Evolutionary conservation across 2,888 invertebrate genomes (phyloP).

Genomic region (Drosophila mercatorum): DNA sequence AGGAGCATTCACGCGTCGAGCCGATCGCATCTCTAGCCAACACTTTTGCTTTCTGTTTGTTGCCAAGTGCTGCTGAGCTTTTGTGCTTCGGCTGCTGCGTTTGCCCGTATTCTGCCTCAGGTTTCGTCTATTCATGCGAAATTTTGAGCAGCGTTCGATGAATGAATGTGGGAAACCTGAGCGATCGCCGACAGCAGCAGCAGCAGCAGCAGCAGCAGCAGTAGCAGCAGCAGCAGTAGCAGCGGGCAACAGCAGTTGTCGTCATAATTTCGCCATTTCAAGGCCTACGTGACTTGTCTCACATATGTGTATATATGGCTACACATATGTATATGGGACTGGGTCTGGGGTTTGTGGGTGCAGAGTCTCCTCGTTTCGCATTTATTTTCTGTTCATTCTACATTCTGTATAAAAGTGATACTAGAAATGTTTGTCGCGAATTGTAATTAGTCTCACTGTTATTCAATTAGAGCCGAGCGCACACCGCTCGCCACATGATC

Average conservation of each 20-base stretch:
- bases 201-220: neutral
- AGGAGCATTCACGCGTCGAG: neutral
- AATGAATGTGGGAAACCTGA: slow-evolving; percentile 60
- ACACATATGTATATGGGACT: slow-evolving; percentile 42
- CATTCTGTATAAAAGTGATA: slow-evolving; percentile 5
- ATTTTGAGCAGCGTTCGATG: slow-evolving; percentile 57
- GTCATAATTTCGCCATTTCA: slow-evolving; percentile 72
- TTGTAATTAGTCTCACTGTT: slow-evolving; percentile 34
- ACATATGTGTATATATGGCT: slow-evolving; percentile 36
- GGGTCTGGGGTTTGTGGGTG: slow-evolving; percentile 50
- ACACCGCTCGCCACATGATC: slow-evolving; percentile 55
- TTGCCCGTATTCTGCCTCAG: slow-evolving; percentile 45
- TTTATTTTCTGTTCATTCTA: slow-evolving; percentile 6
- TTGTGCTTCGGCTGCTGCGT: slow-evolving; percentile 52
- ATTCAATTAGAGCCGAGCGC: slow-evolving; percentile 22
- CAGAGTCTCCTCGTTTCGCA: slow-evolving; percentile 49
- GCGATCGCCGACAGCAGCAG: slow-evolving; percentile 21
- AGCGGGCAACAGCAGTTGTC: slow-evolving; percentile 25
- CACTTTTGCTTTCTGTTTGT: slow-evolving; percentile 44
- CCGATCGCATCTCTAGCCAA: neutral
- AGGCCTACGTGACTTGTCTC: slow-evolving; percentile 79
- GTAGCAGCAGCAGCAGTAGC: neutral
- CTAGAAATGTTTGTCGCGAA: slow-evolving; percentile 29
- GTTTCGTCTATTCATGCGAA: slow-evolving; percentile 69
- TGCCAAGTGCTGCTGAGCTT: slow-evolving; percentile 60